A percentile compares a stretch with the other conserved stretches of the same genome.
Evolutionary conservation across 1,140 invertebrate species (phyloP).

Genomic region (Physella acuta): DNA sequence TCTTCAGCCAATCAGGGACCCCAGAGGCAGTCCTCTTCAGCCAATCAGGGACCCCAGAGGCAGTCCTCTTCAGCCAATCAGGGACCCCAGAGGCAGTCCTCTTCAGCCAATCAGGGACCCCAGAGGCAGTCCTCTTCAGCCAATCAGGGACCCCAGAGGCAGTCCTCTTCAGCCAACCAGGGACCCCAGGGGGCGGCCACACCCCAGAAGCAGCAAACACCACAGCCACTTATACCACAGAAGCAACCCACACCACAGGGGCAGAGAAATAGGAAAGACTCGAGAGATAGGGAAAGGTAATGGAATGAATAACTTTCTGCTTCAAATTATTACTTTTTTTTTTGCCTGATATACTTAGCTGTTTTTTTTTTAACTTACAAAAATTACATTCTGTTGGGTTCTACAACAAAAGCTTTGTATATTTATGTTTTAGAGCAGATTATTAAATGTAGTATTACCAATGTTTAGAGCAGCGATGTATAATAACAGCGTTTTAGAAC

Average conservation of each 20-base stretch:
- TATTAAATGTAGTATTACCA: not conserved
- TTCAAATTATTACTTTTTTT: too few relatives aligned
- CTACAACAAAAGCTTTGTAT: not conserved
- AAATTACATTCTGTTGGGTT: not conserved
- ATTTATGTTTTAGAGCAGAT: not conserved
- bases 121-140: not conserved
- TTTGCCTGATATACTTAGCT: not conserved
- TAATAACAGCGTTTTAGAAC: too few relatives aligned
- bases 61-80: not conserved
- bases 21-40: not conserved
- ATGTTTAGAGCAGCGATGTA: not conserved
- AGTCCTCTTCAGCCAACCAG: not conserved
- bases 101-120: not conserved
- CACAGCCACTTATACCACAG: not conserved
- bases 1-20: not conserved
- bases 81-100: not conserved
- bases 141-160: not conserved
- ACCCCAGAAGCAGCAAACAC: not conserved
- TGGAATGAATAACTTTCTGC: too few relatives aligned
- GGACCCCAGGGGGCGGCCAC: not conserved
- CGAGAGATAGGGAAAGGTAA: not conserved
- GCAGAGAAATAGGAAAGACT: not conserved
- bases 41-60: slow-evolving; percentile 4
- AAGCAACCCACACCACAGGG: not conserved
- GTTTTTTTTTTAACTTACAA: not conserved